Percentiles rank a stretch among this genome's conserved stretches.
Conservation (phyloP, 1,140 invertebrate species). For the Thaumetopoea pityocampa region DNA sequence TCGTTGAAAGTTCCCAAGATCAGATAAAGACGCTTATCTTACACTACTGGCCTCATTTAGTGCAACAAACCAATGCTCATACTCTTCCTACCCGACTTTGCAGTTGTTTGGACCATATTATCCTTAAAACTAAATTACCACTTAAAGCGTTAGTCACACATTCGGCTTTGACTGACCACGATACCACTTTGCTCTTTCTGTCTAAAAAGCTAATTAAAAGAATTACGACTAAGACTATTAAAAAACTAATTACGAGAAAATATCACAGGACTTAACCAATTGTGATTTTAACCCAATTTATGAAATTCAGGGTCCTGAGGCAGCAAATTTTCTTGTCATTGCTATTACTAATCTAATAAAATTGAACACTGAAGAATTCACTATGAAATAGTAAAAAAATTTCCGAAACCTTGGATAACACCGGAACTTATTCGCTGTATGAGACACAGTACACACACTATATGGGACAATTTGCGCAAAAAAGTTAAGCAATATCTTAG, state of each 20-base stretch:
- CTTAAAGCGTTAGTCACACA: not conserved
- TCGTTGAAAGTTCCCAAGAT: not conserved
- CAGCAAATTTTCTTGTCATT: not conserved
- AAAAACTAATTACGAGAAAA: not conserved
- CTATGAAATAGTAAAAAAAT: too few relatives aligned
- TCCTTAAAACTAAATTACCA: not conserved
- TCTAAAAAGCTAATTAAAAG: not conserved
- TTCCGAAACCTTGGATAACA: too few relatives aligned
- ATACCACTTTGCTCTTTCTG: conserved; percentile 2
- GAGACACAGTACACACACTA: too few relatives aligned
- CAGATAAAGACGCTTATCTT: not conserved
- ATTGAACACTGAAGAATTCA: too few relatives aligned
- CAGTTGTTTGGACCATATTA: conserved; percentile 6
- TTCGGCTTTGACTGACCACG: conserved; percentile 9
- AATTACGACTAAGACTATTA: not conserved
- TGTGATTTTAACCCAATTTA: conserved; percentile 6
- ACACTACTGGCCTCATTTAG: not conserved
- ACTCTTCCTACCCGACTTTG: conserved; percentile 1
- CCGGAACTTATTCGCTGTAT: too few relatives aligned
- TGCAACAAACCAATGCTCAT: conserved; percentile 2
- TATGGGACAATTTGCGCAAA: too few relatives aligned
- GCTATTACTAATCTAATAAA: too few relatives aligned
- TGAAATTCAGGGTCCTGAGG: conserved; percentile 1
- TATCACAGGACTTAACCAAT: not conserved
- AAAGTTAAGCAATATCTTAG: too few relatives aligned